Percentiles rank a stretch among this genome's conserved stretches.
Evolutionary conservation across 2,113 vertebrate species (phyloP).

Genomic region (Progne subis): DNA sequence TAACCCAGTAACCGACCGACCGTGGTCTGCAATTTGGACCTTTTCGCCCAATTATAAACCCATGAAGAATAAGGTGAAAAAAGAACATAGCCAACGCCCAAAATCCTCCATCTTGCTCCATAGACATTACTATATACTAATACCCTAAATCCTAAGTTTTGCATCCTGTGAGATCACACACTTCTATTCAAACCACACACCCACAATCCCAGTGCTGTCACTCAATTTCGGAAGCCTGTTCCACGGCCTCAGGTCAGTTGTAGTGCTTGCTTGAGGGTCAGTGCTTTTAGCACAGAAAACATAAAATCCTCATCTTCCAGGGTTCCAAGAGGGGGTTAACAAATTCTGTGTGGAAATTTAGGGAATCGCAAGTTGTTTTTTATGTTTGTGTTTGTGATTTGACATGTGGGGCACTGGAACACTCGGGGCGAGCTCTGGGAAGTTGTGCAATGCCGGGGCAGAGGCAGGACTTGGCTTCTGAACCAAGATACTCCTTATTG

Average conservation of each 20-base stretch:
- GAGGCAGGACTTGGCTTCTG: not conserved
- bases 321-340: not conserved
- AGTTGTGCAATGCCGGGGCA: not conserved
- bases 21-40: accelerated
- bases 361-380: not conserved
- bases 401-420: not conserved
- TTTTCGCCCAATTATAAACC: not conserved
- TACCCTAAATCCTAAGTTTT: not conserved
- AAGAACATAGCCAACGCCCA: not conserved
- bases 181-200: not conserved
- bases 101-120: not conserved
- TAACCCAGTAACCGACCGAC: not conserved
- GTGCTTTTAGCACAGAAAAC: not conserved
- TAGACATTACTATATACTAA: not conserved
- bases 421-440: not conserved
- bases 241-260: not conserved
- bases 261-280: not conserved
- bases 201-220: not conserved
- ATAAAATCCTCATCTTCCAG: not conserved
- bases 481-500: not conserved
- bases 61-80: not conserved
- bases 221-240: not conserved
- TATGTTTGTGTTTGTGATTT: not conserved
- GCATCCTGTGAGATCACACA: not conserved
- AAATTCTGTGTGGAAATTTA: not conserved